Percentiles rank a stretch among this genome's conserved stretches.
Evolutionary conservation across 2,888 invertebrate species (phyloP).

Genomic region (Labia minor): DNA sequence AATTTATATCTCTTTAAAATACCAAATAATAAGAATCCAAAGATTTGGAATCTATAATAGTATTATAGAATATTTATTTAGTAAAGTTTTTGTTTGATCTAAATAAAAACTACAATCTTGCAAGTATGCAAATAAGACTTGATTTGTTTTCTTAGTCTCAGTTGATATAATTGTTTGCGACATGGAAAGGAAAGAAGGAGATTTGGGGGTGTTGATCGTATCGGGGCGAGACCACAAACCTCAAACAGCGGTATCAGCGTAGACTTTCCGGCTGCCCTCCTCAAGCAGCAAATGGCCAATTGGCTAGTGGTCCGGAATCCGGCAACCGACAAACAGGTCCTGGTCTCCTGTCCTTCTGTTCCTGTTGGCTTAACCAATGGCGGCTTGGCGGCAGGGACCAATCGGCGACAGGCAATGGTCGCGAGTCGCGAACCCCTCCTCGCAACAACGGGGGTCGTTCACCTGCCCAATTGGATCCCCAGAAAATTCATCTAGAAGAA

Average conservation of each 20-base stretch:
- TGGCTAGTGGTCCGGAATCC: constrained; percentile 4
- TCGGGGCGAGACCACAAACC: not conserved
- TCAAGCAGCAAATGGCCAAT: not conserved
- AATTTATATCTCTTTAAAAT: too few relatives aligned
- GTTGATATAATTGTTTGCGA: too few relatives aligned
- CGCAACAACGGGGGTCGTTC: not conserved
- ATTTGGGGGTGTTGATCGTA: too few relatives aligned
- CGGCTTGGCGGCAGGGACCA: not conserved
- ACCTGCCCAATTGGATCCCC: not conserved
- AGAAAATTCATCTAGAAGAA: too few relatives aligned
- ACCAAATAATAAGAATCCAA: too few relatives aligned
- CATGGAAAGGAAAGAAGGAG: too few relatives aligned
- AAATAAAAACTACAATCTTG: too few relatives aligned
- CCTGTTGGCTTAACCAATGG: not conserved
- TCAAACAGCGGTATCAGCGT: not conserved
- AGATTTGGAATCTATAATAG: too few relatives aligned
- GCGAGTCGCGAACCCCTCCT: not conserved
- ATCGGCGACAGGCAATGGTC: constrained; percentile 13
- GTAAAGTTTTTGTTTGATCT: too few relatives aligned
- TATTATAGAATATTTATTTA: too few relatives aligned
- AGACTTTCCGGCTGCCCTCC: not conserved
- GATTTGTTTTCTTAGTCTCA: too few relatives aligned
- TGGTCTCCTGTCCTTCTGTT: not conserved
- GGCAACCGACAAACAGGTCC: not conserved
- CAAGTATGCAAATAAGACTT: too few relatives aligned